Conservation (phyloP, 2,797 vertebrate species). For the Falco naumanni region DNA sequence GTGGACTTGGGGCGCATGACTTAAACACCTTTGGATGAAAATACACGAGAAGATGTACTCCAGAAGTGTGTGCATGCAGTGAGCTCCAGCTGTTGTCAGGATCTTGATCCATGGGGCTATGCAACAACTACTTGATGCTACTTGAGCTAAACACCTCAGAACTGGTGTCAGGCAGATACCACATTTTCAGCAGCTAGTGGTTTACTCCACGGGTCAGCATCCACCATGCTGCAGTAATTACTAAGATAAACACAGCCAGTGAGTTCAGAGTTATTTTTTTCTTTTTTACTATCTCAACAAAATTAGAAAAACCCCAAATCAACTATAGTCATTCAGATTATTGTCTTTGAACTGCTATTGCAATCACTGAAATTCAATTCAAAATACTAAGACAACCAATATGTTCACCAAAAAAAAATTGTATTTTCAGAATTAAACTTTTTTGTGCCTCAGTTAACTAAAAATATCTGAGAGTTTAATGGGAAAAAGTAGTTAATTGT, state of each 20-base stretch:
- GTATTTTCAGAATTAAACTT: not conserved
- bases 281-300: not conserved
- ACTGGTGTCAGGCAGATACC: not conserved
- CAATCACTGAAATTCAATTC: not conserved
- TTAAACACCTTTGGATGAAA: not conserved
- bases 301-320: not conserved
- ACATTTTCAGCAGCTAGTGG: fast-evolving
- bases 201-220: not conserved
- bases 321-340: not conserved
- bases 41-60: not conserved
- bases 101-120: not conserved
- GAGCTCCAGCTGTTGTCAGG: not conserved
- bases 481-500: not conserved
- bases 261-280: not conserved
- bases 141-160: not conserved
- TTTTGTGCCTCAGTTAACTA: not conserved
- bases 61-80: too few species aligned
- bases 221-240: not conserved
- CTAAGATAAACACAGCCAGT: not conserved
- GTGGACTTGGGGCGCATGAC: not conserved
- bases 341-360: not conserved
- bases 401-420: not conserved
- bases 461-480: not conserved
- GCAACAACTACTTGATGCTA: not conserved
- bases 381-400: not conserved